phyloP scores from a whole-genome alignment of 2,888 invertebrate genomes.

The Hetaerina titia region DNA sequence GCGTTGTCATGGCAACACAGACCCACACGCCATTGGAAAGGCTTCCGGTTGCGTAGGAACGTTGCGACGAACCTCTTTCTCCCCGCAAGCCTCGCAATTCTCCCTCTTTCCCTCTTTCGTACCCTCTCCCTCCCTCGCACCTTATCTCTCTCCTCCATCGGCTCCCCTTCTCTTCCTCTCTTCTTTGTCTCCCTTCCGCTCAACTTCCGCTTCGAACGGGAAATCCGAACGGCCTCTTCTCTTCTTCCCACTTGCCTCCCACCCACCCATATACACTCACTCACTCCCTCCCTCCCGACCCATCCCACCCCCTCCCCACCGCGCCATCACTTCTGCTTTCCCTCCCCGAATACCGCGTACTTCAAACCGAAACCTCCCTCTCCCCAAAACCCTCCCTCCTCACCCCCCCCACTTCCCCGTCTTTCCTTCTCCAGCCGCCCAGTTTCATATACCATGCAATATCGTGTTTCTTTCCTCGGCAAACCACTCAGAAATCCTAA shows the following conservation, averaged over 20 bases:
- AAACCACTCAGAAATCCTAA: constrained; percentile 26
- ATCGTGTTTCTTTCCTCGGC: constrained; percentile 15
- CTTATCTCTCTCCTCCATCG: neutral
- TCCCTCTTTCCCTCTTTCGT: neutral
- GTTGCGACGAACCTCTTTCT: neutral
- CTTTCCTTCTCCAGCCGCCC: neutral
- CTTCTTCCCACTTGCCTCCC: neutral
- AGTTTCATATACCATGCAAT: neutral
- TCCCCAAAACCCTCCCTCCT: no score
- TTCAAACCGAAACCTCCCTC: neutral
- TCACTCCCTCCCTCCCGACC: neutral
- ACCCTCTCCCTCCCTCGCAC: neutral
- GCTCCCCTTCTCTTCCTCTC: neutral
- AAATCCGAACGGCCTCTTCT: constrained; percentile 26
- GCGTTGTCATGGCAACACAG: constrained; percentile 34
- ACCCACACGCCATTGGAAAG: constrained; percentile 34
- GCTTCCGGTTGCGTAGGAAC: constrained; percentile 52
- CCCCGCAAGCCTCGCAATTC: neutral
- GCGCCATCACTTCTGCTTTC: neutral
- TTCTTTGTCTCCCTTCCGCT: neutral
- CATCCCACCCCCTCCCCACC: neutral
- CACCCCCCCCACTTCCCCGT: neutral
- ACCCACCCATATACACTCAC: neutral
- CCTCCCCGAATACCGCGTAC: neutral
- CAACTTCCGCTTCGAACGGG: neutral